Evolutionary conservation across 1,140 invertebrate species (phyloP), one percentile per base, ranked within the genome.

Genomic region (Drosophila sp.): DNA sequence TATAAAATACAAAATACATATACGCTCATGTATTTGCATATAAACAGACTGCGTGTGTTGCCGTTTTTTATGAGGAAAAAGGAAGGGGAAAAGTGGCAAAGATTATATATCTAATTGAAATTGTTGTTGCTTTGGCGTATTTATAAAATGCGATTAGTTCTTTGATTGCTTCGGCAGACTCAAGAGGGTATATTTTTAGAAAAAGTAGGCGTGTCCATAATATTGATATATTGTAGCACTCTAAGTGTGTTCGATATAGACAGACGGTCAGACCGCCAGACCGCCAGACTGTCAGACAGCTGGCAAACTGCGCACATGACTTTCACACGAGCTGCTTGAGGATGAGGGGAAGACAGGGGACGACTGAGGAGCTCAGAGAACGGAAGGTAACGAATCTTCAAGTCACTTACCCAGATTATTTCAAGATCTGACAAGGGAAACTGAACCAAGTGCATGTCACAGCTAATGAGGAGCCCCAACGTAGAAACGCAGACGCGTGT

Each of bases 91-190:
- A 51, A 45, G 11, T 14, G 27, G 27, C 8, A 48, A 36, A 46
- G 32, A 14, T 34, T 11, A 29, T 38, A 29, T 38, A 58, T n/a
- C n/a, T 11, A 32, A 32, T 27, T 50, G 51, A 64, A 66, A 45
- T 62, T 53, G 32, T 71, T 51, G 64, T 67, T 72, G 34, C 71
- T 65, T 76, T 62, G 50, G 64, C 65, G 34, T 87, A 78, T 87
- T 87, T 78, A 86, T 87, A 81, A 78, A 71, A 69, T 40, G 51
- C 81, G 70, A 78, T 81, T 87, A 76, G 66, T 76, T 72, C 57
- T 40, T 70, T 46, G 86, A 75, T 63, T 48, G 58, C 61, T 53
- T 51, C 29, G 45, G 34, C 34, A 7, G 48, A 43, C 40, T 21
- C 7, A 27, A 18, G 34, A 4, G 46, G 56, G 38, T 8, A 4